Evolutionary conservation across 1,140 invertebrate genomes (phyloP).

Genomic region (Periplaneta americana): DNA sequence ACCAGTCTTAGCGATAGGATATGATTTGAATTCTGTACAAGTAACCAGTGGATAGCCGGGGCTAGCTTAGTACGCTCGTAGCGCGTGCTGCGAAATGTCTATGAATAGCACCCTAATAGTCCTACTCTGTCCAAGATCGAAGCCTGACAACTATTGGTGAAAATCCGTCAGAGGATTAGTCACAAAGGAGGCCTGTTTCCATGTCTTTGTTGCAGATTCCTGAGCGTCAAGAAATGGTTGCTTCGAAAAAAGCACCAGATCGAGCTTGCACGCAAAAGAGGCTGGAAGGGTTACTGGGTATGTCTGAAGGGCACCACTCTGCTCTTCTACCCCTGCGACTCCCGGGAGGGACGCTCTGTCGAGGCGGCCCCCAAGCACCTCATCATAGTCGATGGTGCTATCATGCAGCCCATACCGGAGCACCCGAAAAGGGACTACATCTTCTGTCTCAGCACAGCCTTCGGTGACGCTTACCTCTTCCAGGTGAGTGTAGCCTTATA

Average conservation of each 20-base stretch:
- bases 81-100: too few species aligned
- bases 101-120: too few species aligned
- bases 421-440: conserved; percentile 97
- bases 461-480: conserved; percentile 96
- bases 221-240: conserved; percentile 98
- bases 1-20: too few species aligned
- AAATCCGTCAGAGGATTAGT: too few species aligned
- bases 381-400: conserved; percentile 95
- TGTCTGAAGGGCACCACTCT: conserved; percentile 95
- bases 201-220: conserved; percentile 72
- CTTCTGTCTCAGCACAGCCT: conserved; percentile 95
- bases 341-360: conserved; percentile 81
- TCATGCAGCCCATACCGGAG: conserved; percentile 97
- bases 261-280: conserved; percentile 88
- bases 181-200: too few species aligned
- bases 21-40: too few species aligned
- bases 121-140: too few species aligned
- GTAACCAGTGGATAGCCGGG: too few species aligned
- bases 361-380: conserved; percentile 91
- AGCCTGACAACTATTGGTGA: too few species aligned
- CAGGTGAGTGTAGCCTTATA: conserved; percentile 80
- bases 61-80: too few species aligned
- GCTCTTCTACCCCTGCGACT: conserved; percentile 94
- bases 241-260: conserved; percentile 94
- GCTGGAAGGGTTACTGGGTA: conserved; percentile 98